Evolutionary conservation across 2,888 invertebrate genomes (phyloP).

Genomic region (Sinotaia quadrata): DNA sequence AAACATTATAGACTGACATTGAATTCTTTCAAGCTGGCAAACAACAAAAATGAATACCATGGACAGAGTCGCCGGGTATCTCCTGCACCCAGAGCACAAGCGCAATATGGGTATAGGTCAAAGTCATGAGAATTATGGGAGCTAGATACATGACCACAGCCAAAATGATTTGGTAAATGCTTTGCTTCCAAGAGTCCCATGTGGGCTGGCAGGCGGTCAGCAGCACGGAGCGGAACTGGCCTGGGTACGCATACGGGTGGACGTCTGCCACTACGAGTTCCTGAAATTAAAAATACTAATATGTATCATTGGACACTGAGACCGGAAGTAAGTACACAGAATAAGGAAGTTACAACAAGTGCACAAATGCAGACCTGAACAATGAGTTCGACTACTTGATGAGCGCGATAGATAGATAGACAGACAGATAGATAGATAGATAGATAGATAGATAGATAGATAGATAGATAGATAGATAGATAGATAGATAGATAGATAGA

Average conservation of each 20-base stretch:
- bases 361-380: no score
- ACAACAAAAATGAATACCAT: conserved; percentile 1
- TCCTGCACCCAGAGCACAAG: conserved; percentile 61
- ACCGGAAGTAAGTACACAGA: not conserved
- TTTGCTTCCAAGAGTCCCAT: conserved; percentile 45
- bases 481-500: no score
- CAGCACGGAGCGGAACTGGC: conserved; percentile 15
- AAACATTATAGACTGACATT: no score
- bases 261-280: conserved; percentile 35
- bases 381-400: no score
- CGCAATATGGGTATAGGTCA: conserved; percentile 64
- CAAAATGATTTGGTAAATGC: conserved; percentile 58
- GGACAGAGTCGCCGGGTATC: conserved; percentile 49
- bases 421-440: no score
- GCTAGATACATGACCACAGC: conserved; percentile 58
- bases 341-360: no score
- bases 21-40: no score
- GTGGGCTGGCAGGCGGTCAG: conserved; percentile 32
- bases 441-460: no score
- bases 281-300: not conserved
- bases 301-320: not conserved
- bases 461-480: no score
- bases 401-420: no score
- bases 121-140: conserved; percentile 65
- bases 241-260: conserved; percentile 28